phyloP scores from a whole-genome alignment of 2,113 vertebrate genomes.

The Odontophorus gujanensis region DNA sequence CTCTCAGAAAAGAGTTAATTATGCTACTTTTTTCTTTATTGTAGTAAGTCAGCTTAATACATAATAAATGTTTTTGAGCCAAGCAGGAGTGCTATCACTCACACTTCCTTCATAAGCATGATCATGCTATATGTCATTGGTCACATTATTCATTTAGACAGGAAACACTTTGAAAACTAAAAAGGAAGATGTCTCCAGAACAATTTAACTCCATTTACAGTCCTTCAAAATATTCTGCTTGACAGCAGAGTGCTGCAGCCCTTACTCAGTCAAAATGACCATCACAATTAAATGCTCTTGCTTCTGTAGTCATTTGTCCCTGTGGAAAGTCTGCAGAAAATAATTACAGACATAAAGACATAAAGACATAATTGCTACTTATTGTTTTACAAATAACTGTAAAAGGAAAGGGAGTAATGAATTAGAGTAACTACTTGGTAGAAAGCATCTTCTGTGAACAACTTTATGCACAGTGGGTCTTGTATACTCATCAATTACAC shows the following conservation, averaged over 20 bases:
- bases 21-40: no score
- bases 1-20: background rate
- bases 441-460: background rate
- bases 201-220: background rate
- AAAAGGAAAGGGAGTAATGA: background rate
- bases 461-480: background rate
- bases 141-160: background rate
- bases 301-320: background rate
- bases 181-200: background rate
- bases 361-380: conserved; percentile 34
- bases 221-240: background rate
- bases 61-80: background rate
- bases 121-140: background rate
- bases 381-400: conserved; percentile 5
- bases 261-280: background rate
- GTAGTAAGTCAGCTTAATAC: background rate
- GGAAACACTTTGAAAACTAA: conserved; percentile 25
- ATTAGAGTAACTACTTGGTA: background rate
- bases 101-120: background rate
- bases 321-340: conserved; percentile 5
- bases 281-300: background rate
- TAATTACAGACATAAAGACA: conserved; percentile 19
- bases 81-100: background rate
- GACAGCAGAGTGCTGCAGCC: background rate
- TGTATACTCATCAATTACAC: background rate